phyloP scores from a whole-genome alignment of 2,797 vertebrate genomes.

The Hybognathus amarus region DNA sequence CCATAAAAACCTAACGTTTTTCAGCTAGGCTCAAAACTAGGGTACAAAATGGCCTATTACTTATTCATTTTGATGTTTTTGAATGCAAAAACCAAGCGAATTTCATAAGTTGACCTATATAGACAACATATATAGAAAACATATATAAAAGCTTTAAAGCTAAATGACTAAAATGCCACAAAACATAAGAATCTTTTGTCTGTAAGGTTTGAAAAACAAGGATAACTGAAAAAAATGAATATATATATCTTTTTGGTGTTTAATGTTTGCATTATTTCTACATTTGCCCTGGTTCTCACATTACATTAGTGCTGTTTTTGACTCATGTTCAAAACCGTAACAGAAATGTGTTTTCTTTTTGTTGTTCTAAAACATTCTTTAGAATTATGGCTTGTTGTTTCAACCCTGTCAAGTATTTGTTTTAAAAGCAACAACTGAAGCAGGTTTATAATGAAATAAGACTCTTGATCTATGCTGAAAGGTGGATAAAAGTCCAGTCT shows the following conservation, averaged over 20 bases:
- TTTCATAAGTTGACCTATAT: no score
- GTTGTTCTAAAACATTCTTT: neutral
- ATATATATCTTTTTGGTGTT: neutral
- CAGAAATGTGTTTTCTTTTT: neutral
- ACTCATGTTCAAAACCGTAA: neutral
- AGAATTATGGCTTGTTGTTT: constrained; percentile 7
- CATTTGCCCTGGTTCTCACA: neutral
- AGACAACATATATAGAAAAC: no score
- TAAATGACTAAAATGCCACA: neutral
- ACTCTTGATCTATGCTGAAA: neutral
- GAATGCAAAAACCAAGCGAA: no score
- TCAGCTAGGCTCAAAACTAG: no score
- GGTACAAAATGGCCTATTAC: no score
- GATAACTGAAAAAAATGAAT: neutral
- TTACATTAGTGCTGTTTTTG: neutral
- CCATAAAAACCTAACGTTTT: no score
- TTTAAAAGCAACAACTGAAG: constrained; percentile 1
- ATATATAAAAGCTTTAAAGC: constrained; percentile 1
- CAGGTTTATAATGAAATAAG: constrained; percentile 39
- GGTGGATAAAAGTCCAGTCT: neutral
- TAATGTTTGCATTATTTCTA: constrained; percentile 7
- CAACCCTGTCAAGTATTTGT: neutral
- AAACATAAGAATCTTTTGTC: neutral
- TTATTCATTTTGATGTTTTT: no score
- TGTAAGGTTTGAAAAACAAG: neutral